A percentile compares a stretch with the other conserved stretches of the same genome.
These are phyloP conservation scores for Plagodis dolabraria DNA, from an alignment of 2,888 invertebrate genomes.

Conservation along the genomic window DNA sequence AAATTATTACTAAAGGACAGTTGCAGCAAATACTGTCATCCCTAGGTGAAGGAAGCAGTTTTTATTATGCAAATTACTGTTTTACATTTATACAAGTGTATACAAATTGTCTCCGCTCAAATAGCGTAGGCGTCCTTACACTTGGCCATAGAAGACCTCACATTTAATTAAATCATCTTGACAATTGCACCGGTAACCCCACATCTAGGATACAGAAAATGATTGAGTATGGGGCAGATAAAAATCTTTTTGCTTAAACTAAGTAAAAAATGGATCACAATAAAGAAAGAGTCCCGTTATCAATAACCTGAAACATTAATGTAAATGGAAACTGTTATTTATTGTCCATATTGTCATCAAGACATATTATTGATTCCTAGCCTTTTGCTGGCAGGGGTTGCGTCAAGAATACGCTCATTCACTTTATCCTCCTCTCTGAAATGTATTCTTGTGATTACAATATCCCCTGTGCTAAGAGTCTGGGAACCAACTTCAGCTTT, in stretches of 20 bases:
- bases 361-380: conserved; percentile 74
- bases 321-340: conserved; percentile 60
- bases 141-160: conserved; percentile 72
- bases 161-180: conserved; percentile 75
- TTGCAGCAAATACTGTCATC: conserved; percentile 64
- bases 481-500: conserved; percentile 88
- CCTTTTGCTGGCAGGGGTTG: conserved; percentile 73
- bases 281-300: conserved; percentile 62
- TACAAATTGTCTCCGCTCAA: conserved; percentile 75
- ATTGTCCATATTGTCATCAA: conserved; percentile 66
- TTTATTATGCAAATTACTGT: conserved; percentile 73
- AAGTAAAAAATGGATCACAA: conserved; percentile 70
- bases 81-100: conserved; percentile 74
- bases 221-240: conserved; percentile 45
- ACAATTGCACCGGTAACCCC: conserved; percentile 67
- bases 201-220: conserved; percentile 53
- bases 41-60: conserved; percentile 64
- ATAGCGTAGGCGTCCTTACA: conserved; percentile 72
- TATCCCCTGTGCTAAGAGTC: conserved; percentile 95
- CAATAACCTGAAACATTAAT: conserved; percentile 73
- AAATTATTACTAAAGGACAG: conserved; percentile 56
- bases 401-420: conserved; percentile 76
- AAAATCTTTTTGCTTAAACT: conserved; percentile 51
- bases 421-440: conserved; percentile 80
- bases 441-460: conserved; percentile 94